Conservation (phyloP, 2,888 invertebrate species). For the Camponotus fellah region DNA sequence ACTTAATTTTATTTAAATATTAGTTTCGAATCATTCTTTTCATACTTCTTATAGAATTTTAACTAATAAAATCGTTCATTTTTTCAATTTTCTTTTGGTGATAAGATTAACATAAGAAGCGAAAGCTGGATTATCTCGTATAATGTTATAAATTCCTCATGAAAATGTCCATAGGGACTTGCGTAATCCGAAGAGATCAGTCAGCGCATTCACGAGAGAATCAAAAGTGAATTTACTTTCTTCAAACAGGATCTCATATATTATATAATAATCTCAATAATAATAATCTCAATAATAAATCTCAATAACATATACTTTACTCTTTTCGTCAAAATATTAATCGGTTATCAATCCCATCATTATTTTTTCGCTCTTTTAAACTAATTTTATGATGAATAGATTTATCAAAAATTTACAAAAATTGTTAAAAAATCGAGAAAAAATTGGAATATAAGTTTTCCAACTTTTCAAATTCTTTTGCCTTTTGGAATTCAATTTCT, state of each 20-base stretch:
- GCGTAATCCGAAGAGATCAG: neutral
- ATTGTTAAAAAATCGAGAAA: too few species aligned
- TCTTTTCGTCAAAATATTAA: neutral
- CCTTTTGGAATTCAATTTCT: too few species aligned
- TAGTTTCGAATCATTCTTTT: neutral
- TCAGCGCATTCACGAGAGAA: neutral
- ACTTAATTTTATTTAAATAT: conserved; percentile 7
- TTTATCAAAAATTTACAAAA: too few species aligned
- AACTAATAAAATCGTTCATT: neutral
- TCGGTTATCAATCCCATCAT: neutral
- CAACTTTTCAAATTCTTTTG: too few species aligned
- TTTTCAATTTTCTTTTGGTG: too few species aligned
- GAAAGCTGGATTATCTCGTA: too few species aligned
- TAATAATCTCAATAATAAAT: too few species aligned
- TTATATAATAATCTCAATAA: too few species aligned
- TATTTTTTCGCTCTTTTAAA: neutral
- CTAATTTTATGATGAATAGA: too few species aligned
- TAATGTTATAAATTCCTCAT: neutral
- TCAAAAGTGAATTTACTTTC: neutral
- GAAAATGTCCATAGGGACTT: neutral
- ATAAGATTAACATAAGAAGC: too few species aligned
- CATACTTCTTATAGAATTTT: neutral
- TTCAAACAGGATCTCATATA: neutral
- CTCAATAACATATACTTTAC: neutral
- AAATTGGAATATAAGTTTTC: too few species aligned